Base-by-base conservation (phyloP, 92 coral and sea anemone species). In the Phenganax stokvisi region DNA sequence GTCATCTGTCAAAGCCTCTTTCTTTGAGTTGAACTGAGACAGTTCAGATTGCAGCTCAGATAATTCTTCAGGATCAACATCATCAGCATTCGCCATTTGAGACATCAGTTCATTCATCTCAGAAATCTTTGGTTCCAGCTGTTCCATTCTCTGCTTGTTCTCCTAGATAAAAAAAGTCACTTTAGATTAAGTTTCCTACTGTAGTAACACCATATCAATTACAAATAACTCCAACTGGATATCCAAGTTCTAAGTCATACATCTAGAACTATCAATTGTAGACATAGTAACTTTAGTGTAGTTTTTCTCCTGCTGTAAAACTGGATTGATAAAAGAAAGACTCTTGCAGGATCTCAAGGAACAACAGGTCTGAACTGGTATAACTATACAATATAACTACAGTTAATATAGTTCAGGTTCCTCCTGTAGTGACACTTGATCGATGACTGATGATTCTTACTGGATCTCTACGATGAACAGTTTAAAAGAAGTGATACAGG, bases 71-170 rank as follows among this genome's bases (percentile, higher is more conserved):
- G 74, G 55, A 64, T 79, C 83, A 51, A 79, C 83, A 54, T 52
- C 83, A 2, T 79, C 83, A n/a, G 74, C 83, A 47, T 56, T 51
- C 13, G 51, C 55, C 83, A 79, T 79, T 79, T 79, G 73, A 20
- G 37, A 25, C 57, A 25, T 64, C 61, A 62, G 25, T 17, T 63
- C 74, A 8, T 79, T 79, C 12, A 79, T 6, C 10, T 79, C 71
- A 27, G 73, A 28, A 64, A 79, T 79, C 74, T 79, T 63, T 7
- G 83, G 74, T 56, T 79, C 60, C 51, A 79, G 52, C 27, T 79
- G 83, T 13, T 67, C 83, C 74, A 79, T 79, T 65, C 83, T 63
- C 37, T 79, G 83, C 11, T 65, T 63, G 63, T 79, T 79, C 20
- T 79, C 83, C 83, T 79, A 63, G 28, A 79, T 2, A 76, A 4